Evolutionary conservation across 2,888 invertebrate genomes (phyloP), one percentile per base, ranked within the genome.

Genomic region (Anthrax anthrax): DNA sequence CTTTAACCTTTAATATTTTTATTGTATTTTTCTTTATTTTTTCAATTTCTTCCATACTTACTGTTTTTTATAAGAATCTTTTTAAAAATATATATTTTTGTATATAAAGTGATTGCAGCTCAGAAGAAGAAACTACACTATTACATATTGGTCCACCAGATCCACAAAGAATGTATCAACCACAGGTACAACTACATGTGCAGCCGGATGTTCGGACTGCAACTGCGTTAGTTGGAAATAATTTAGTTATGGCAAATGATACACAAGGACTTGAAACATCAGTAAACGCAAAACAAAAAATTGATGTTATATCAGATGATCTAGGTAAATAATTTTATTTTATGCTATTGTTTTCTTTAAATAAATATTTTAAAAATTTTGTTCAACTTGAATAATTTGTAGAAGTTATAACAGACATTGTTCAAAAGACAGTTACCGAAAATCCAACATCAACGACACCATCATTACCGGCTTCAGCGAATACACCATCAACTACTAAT

Each of bases 331-430:
- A n/a, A n/a, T 83, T 55, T 83, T 84, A 54, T 79, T 83, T 54
- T 83, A 84, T 54, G 74, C 81, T 0, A 84, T 85, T 58, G 85
- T 84, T 65, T 71, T 84, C 50, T 84, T 83, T 84, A 54, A 65
- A 69, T 62, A 46, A 23, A n/a, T 17, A 29, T 27, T 37, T 18
- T 5, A 41, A 2, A n/a, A 41, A 13, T 23, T 10, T 19, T 14
- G 10, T 39, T 13, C 2, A 27, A n/a, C 32, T 18, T 8, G 34
- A 40, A 84, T 54, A 64, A 69, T 44, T 48, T 52, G 34, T 45
- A 56, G 57, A 58, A 48, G 52, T 56, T 27, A 52, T 55, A 38
- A 54, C 52, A 42, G 54, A 54, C 39, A 44, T 46, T n/a, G n/a
- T n/a, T n/a, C n/a, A n/a, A n/a, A n/a, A n/a, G n/a, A n/a, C n/a